Evolutionary conservation across 2,888 invertebrate species (phyloP).

Genomic region (Ochlodes sylvanus): DNA sequence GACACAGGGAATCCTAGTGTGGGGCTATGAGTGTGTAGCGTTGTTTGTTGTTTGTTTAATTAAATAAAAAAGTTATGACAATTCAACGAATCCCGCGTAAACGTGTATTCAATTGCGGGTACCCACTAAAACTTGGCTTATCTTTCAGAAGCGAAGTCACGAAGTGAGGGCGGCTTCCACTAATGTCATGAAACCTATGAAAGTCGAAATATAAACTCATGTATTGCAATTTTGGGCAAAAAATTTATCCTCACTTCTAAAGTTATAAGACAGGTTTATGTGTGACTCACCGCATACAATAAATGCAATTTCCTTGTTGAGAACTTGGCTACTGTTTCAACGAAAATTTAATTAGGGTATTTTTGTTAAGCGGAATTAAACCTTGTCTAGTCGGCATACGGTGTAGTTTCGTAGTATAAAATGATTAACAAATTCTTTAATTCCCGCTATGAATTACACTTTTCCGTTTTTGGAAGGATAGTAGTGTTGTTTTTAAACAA

Average conservation of each 20-base stretch:
- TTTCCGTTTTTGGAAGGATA: conserved; percentile 30
- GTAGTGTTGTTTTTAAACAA: conserved; percentile 37
- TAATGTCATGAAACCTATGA: neutral
- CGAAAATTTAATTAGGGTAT: conserved; percentile 36
- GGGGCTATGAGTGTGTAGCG: too few relatives aligned
- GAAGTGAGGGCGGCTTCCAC: too few relatives aligned
- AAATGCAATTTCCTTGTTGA: conserved; percentile 38
- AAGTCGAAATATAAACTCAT: conserved; percentile 13
- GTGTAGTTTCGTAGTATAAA: neutral
- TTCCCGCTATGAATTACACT: conserved; percentile 35
- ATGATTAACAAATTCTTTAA: conserved; percentile 27
- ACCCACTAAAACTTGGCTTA: too few relatives aligned
- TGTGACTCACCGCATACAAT: conserved; percentile 33
- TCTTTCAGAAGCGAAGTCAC: too few relatives aligned
- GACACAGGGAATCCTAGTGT: too few relatives aligned
- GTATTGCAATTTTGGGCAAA: conserved; percentile 14
- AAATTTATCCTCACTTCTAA: conserved; percentile 22
- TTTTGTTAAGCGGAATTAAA: neutral
- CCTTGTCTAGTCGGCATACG: neutral
- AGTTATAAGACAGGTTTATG: conserved; percentile 35
- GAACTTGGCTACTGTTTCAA: conserved; percentile 36
- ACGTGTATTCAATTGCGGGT: too few relatives aligned
- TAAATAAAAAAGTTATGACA: too few relatives aligned
- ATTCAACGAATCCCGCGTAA: too few relatives aligned
- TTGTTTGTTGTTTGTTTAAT: too few relatives aligned